phyloP scores from a whole-genome alignment of 1,140 invertebrate species.

The Neodiprion virginianus region DNA sequence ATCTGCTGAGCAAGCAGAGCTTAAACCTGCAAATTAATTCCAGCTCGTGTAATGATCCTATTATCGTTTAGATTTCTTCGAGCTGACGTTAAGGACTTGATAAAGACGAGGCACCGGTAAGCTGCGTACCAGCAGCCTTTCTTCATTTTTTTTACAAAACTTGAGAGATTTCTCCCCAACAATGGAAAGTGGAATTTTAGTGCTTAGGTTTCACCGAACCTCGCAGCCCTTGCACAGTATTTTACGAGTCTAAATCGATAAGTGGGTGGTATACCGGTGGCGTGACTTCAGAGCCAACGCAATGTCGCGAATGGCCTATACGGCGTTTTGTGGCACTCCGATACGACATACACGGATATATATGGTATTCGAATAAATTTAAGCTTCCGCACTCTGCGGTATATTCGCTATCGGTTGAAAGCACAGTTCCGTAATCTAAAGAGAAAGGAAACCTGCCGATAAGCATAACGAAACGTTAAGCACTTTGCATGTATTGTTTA shows the following conservation, averaged over 20 bases:
- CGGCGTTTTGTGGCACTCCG: not conserved
- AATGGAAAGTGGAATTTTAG: too few relatives aligned
- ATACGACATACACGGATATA: not conserved
- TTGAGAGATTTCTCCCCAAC: too few relatives aligned
- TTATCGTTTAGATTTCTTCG: not conserved
- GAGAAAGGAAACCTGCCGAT: not conserved
- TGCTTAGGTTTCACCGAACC: too few relatives aligned
- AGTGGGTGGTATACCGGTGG: not conserved
- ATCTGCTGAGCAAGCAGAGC: slow-evolving; percentile 2
- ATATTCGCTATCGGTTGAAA: not conserved
- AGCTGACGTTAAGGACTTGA: not conserved
- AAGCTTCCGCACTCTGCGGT: not conserved
- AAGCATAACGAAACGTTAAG: not conserved
- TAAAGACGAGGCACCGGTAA: not conserved
- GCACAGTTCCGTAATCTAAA: not conserved
- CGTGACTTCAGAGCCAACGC: too few relatives aligned
- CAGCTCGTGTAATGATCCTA: not conserved
- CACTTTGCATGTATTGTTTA: too few relatives aligned
- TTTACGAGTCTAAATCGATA: not conserved
- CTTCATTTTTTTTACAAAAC: too few relatives aligned
- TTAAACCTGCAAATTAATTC: slow-evolving; percentile 1
- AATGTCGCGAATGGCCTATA: not conserved
- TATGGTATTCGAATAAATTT: not conserved
- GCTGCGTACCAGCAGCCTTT: not conserved
- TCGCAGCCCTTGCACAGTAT: not conserved